Conservation (phyloP, 37 sponge, comb jelly and placozoan species). For the Geodia barretti region DNA sequence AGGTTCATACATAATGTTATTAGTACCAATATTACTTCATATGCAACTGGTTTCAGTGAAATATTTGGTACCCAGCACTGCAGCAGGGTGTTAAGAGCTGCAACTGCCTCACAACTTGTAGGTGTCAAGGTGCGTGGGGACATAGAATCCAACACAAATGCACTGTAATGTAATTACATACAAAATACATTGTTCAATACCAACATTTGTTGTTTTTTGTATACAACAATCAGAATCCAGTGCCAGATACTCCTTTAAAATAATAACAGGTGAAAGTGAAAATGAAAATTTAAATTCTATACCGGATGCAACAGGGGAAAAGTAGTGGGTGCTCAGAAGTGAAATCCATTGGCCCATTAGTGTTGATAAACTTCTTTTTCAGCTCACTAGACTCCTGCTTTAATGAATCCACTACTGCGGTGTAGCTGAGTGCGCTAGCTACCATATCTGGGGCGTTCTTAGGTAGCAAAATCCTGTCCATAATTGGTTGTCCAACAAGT, state of each 20-base stretch:
- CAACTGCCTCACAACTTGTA: not conserved
- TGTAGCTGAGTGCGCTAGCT: not conserved
- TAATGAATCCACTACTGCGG: not conserved
- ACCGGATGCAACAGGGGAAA: slow-evolving; percentile 1
- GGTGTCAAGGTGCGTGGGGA: not conserved
- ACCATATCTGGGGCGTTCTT: not conserved
- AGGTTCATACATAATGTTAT: not conserved
- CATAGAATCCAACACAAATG: not conserved
- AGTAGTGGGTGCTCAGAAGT: not conserved
- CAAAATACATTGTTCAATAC: no score
- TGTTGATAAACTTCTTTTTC: not conserved
- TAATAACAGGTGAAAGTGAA: not conserved
- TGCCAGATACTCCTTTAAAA: not conserved
- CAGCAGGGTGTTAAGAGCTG: not conserved
- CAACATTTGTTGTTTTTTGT: not conserved
- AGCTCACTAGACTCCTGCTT: not conserved
- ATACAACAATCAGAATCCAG: not conserved
- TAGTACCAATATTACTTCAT: not conserved
- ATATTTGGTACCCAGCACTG: not conserved
- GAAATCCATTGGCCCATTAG: not conserved
- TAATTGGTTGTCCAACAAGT: not conserved
- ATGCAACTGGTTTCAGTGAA: not conserved
- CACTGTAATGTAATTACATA: no score
- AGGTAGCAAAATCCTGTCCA: not conserved
- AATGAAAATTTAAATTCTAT: no score